Percentiles rank a stretch among this genome's conserved stretches.
phyloP scores from a whole-genome alignment of 2,797 vertebrate species.

The Gastrophryne carolinensis region DNA sequence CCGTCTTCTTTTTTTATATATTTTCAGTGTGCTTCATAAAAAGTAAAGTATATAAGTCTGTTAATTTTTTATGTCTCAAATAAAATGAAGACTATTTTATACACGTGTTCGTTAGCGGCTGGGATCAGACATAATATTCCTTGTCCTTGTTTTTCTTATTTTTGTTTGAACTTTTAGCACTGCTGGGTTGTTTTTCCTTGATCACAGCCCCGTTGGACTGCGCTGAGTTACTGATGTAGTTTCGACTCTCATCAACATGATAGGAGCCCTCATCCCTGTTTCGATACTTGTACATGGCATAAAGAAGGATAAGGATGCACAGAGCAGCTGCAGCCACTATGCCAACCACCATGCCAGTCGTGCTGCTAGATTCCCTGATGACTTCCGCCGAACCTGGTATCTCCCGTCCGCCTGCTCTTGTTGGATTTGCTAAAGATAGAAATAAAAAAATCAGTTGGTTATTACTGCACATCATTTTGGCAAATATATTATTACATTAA shows the following conservation, averaged over 20 bases:
- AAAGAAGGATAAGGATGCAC: conserved; percentile 97
- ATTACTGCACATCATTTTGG: conserved; percentile 37
- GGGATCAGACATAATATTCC: conserved; percentile 98
- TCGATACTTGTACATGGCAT: conserved; percentile 99
- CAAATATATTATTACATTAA: no score
- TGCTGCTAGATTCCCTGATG: conserved; percentile 93
- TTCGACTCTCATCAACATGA: conserved; percentile 96
- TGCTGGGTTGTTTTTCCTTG: conserved; percentile 92
- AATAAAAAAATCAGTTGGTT: conserved; percentile 50
- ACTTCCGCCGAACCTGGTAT: conserved; percentile 86
- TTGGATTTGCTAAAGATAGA: conserved; percentile 85
- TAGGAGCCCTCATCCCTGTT: conserved; percentile 97
- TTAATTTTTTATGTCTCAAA: conserved; percentile 83
- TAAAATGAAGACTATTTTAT: conserved; percentile 94
- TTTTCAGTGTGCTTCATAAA: conserved; percentile 79
- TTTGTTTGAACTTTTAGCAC: conserved; percentile 88
- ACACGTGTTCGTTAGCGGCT: conserved; percentile 80
- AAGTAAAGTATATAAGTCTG: conserved; percentile 87
- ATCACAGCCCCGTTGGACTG: conserved; percentile 95
- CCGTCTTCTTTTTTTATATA: conserved; percentile 68
- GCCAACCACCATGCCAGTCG: conserved; percentile 96
- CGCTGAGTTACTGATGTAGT: conserved; percentile 99
- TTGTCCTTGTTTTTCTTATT: conserved; percentile 99
- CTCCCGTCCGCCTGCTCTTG: conserved; percentile 79
- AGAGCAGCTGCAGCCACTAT: conserved; percentile 93